Conservation (phyloP, 1,140 invertebrate genomes). For the Colletes latitarsis region DNA sequence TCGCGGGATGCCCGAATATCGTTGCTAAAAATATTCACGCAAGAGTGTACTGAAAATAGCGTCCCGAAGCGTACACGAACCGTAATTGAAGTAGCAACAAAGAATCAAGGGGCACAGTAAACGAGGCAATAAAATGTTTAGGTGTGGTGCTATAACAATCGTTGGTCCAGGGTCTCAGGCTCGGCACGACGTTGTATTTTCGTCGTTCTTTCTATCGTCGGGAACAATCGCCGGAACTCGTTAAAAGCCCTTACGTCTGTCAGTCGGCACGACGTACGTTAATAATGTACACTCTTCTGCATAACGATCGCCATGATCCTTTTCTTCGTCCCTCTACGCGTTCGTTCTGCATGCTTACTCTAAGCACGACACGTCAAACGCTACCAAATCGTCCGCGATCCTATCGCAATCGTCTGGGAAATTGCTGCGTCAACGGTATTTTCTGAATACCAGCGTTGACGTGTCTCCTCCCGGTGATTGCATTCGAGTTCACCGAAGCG, state of each 20-base stretch:
- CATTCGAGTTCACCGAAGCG: background rate
- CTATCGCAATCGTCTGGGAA: background rate
- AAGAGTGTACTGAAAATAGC: too few relatives aligned
- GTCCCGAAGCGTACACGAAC: background rate
- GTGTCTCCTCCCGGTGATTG: background rate
- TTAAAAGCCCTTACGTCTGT: slow-evolving; percentile 52
- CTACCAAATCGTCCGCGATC: background rate
- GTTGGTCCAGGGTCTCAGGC: background rate
- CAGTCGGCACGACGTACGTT: slow-evolving; percentile 28
- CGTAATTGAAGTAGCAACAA: background rate
- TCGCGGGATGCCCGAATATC: too few relatives aligned
- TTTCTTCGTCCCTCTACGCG: background rate
- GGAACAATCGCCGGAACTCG: slow-evolving; percentile 58
- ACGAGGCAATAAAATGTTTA: background rate
- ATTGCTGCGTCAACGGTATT: background rate
- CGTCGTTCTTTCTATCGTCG: slow-evolving; percentile 36
- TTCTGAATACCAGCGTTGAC: background rate
- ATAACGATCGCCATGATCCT: slow-evolving; percentile 23
- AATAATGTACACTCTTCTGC: slow-evolving; percentile 44
- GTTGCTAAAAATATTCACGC: too few relatives aligned
- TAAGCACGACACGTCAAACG: background rate
- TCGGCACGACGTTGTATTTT: slow-evolving; percentile 13
- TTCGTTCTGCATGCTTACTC: background rate
- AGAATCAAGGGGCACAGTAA: background rate
- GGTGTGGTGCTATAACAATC: background rate